A percentile compares a stretch with the other conserved stretches of the same genome.
Evolutionary conservation across 2,797 vertebrate species (phyloP).

Genomic region (Acrossocheilus wenchowensis): DNA sequence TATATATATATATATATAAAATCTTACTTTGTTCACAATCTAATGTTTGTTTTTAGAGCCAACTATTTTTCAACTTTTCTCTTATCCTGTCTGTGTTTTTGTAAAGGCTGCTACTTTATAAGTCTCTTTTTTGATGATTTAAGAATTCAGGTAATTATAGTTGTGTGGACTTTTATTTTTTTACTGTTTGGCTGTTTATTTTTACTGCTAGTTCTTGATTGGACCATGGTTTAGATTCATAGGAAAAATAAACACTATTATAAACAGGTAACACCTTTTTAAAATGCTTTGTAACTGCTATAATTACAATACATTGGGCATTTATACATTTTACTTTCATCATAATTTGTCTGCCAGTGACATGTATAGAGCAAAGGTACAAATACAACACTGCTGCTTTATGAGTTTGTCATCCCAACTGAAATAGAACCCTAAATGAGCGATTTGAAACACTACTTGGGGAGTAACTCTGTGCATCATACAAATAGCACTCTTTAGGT

Average conservation of each 20-base stretch:
- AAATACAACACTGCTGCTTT: not conserved
- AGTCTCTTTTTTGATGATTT: not conserved
- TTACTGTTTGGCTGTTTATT: not conserved
- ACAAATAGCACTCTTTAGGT: not conserved
- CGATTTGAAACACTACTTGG: not conserved
- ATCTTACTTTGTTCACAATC: no score
- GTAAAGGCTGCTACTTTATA: not conserved
- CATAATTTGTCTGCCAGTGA: not conserved
- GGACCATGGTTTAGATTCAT: not conserved
- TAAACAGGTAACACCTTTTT: not conserved
- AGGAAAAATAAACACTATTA: not conserved
- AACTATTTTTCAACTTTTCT: no score
- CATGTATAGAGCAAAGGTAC: not conserved
- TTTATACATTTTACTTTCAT: not conserved
- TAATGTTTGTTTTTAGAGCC: not conserved
- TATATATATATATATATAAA: no score
- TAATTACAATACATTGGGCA: not conserved
- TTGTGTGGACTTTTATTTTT: conserved; percentile 16
- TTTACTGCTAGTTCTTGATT: not conserved
- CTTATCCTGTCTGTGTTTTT: not conserved
- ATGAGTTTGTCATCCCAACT: not conserved
- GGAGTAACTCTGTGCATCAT: not conserved
- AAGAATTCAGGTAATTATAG: not conserved
- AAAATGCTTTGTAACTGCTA: not conserved
- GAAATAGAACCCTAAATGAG: not conserved